Evolutionary conservation across 1,140 invertebrate genomes (phyloP), one percentile per base, ranked within the genome.

Genomic region (Panagrolaimus sp.): DNA sequence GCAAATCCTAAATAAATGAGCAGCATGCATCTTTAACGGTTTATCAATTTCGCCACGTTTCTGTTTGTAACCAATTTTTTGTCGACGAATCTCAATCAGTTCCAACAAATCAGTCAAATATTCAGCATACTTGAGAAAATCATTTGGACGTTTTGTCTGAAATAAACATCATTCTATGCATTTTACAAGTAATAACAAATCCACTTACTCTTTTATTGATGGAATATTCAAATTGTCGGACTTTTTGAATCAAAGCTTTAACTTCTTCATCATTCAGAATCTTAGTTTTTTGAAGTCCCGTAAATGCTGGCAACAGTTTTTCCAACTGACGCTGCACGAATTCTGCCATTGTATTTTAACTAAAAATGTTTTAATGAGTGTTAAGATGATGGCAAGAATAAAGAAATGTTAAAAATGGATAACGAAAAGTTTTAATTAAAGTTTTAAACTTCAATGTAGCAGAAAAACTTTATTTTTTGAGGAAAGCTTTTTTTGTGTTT

Each of bases 41-140:
- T 68, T 68, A 6, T 77, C 74, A 21, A 77, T 75, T 21, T 65
- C 28, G 14, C 81, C 74, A 12, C 43, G 62, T 47, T 76, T 71
- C 8, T 47, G 44, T 6, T 15, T 32, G 15, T 46, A 68, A 24
- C 63, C 44, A 9, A 28, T 12, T 24, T 28, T 1, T 7, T 12
- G n/a, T 1, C 73, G 44, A 5, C 68, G 76, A 38, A 32, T 24
- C 3, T 71, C 21, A 14, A 78, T 67, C 12, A 68, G 52, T 28
- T 47, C 32, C 4, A 77, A 15, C n/a, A 76, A 43, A 62, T 77
- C 76, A 15, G 8, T 14, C 63, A 77, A 44, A 65, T 73, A 79
- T 10, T 73, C 63, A 2, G 65, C 69, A 43, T 78, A 77, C 14
- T 63, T 43, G 3, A 63, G 12, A 48, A 73, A 77, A 66, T 77